Evolutionary conservation across 1,140 invertebrate genomes (phyloP).

Genomic region (Apocrypta bakeri): DNA sequence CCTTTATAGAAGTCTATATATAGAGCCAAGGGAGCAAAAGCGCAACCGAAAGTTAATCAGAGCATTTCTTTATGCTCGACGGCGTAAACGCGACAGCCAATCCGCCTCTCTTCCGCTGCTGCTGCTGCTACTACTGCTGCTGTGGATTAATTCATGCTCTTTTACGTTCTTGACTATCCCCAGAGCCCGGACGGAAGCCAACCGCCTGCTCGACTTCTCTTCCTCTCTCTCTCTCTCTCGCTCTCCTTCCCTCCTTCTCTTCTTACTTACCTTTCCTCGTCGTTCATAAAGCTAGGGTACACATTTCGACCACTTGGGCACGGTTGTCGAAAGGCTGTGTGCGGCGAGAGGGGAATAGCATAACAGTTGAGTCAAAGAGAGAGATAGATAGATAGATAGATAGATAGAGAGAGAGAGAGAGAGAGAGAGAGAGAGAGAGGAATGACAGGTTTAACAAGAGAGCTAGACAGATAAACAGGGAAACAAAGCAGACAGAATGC

Average conservation of each 20-base stretch:
- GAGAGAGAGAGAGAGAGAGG: background rate
- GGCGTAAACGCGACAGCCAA: conserved; percentile 55
- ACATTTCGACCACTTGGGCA: background rate
- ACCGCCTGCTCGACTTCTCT: background rate
- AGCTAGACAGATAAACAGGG: conserved; percentile 4
- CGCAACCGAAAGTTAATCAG: conserved; percentile 61
- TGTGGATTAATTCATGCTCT: conserved; percentile 58
- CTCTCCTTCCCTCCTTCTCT: background rate
- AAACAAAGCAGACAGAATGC: background rate
- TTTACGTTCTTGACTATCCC: background rate
- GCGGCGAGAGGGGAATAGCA: background rate
- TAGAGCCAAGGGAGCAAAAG: conserved; percentile 28
- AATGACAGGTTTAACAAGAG: conserved; percentile 6
- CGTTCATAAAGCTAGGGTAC: background rate
- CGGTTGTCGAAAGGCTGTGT: background rate
- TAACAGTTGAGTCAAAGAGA: no score
- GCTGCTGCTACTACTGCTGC: no score
- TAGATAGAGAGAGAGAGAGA: no score
- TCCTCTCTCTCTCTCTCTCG: background rate
- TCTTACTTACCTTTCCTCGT: background rate
- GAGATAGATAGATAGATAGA: no score
- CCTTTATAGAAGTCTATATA: background rate
- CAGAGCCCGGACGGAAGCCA: background rate
- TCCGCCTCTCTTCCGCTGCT: conserved; percentile 28
- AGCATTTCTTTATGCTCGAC: conserved; percentile 61